Evolutionary conservation across 2,888 invertebrate species (phyloP).

Genomic region (Amblyjoppa fuscipennis): DNA sequence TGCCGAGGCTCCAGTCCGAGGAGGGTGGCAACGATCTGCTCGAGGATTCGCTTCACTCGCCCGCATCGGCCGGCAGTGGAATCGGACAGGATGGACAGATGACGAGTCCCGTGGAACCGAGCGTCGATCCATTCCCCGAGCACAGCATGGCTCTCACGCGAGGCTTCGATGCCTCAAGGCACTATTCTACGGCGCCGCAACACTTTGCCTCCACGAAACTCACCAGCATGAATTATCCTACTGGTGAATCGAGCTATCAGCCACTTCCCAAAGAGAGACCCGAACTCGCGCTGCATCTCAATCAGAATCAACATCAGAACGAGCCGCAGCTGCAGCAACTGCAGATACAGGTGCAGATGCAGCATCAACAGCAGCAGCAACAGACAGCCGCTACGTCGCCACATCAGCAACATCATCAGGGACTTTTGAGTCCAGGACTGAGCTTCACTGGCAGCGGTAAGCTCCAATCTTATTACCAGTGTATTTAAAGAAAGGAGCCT

Average conservation of each 20-base stretch:
- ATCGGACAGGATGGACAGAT: constrained; percentile 85
- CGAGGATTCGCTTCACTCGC: constrained; percentile 90
- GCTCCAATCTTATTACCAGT: constrained; percentile 10
- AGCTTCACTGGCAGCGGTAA: constrained; percentile 88
- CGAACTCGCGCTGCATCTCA: constrained; percentile 88
- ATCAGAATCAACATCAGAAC: constrained; percentile 86
- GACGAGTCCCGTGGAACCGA: constrained; percentile 89
- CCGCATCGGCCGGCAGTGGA: constrained; percentile 86
- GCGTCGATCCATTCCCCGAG: constrained; percentile 91
- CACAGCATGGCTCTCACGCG: constrained; percentile 87
- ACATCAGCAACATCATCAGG: constrained; percentile 82
- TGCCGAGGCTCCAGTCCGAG: constrained; percentile 89
- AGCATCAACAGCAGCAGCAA: constrained; percentile 88
- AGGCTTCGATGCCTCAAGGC: constrained; percentile 76
- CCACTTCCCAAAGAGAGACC: constrained; percentile 88
- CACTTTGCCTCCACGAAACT: constrained; percentile 80
- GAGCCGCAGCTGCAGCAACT: constrained; percentile 89
- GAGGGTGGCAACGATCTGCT: constrained; percentile 89
- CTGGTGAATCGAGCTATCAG: constrained; percentile 86
- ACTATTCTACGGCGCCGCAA: constrained; percentile 80
- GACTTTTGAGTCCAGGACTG: constrained; percentile 87
- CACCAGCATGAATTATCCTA: constrained; percentile 76
- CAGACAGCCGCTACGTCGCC: constrained; percentile 77
- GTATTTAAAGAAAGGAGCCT: neutral
- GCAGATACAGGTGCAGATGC: constrained; percentile 90